Base-by-base conservation (phyloP, 2,113 vertebrate species). In the Columba livia region DNA sequence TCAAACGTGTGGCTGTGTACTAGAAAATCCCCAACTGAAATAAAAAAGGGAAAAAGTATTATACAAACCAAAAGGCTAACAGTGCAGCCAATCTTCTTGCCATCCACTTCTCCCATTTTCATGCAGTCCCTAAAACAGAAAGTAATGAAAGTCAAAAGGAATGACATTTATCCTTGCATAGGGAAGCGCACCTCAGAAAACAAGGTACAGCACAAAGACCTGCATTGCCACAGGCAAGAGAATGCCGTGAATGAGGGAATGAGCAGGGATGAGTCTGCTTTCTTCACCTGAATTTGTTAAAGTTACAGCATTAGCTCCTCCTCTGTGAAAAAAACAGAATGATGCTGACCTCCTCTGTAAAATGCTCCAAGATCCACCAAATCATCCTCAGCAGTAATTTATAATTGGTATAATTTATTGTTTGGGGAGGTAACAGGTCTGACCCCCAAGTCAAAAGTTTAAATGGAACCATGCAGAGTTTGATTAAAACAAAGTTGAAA, bases 31-130 rank as follows among this genome's bases (percentile, higher is more conserved):
- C 85, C 38, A 78, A 51, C 5, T 81, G 48, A 80, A 83, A 61
- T n/a, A 1, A 48, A 58, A 80, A 90, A 60, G 11, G 44, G 32
- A 50, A 42, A 73, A 92, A 36, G 38, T 32, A 47, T n/a, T 44
- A 75, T 96, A 98, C 99, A 96, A 95, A 99, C 99, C 99, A 99
- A 97, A 64, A 99, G 98, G 97, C 99, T 99, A 96, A 99, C 99
- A 10, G 99, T 99, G 89, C 99, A 99, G 93, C 99, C 99, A 75
- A 99, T 99, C 98, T 99, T 99, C 96, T 99, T 99, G 69, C 99
- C 99, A 88, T 99, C 99, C 54, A 99, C 99, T 97, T 99, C 99
- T 48, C 99, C 99, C 96, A 99, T 98, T 96, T 99, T 99, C 99
- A 99, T 99, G 88, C 99, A 99, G 96, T 99, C 99, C 97, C 99